These are phyloP conservation scores for Elgaria multicarinata DNA, from an alignment of 2,113 vertebrate genomes.

Conservation along the genomic window DNA sequence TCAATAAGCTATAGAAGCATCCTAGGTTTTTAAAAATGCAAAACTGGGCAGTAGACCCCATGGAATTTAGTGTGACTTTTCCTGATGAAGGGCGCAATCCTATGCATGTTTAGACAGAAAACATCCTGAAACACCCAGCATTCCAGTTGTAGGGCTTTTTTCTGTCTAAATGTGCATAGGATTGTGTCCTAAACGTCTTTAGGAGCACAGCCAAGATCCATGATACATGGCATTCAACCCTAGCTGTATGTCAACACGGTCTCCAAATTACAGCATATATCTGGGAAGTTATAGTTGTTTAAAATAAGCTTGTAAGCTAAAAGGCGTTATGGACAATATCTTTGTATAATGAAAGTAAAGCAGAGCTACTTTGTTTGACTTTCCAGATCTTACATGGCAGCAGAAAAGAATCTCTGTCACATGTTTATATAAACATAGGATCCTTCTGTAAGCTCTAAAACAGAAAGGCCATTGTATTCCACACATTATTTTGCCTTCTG, in stretches of 20 bases:
- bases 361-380: conserved; percentile 36
- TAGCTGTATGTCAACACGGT: conserved; percentile 27
- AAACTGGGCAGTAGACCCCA: background rate
- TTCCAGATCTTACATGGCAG: conserved; percentile 9
- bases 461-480: conserved; percentile 1
- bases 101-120: no score
- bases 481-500: background rate
- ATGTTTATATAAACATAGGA: conserved; percentile 4
- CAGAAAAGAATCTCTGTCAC: conserved; percentile 9
- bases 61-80: background rate
- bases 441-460: background rate
- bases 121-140: no score
- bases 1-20: background rate
- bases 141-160: no score
- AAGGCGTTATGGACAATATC: conserved; percentile 16
- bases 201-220: background rate
- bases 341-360: conserved; percentile 44
- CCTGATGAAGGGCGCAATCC: background rate
- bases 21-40: background rate
- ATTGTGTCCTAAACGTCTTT: background rate
- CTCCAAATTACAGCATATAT: conserved; percentile 24
- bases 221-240: background rate
- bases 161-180: no score
- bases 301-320: conserved; percentile 9
- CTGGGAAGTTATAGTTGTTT: conserved; percentile 45